Base-by-base conservation (phyloP, 2,113 vertebrate genomes). In the Prolemur simus region DNA sequence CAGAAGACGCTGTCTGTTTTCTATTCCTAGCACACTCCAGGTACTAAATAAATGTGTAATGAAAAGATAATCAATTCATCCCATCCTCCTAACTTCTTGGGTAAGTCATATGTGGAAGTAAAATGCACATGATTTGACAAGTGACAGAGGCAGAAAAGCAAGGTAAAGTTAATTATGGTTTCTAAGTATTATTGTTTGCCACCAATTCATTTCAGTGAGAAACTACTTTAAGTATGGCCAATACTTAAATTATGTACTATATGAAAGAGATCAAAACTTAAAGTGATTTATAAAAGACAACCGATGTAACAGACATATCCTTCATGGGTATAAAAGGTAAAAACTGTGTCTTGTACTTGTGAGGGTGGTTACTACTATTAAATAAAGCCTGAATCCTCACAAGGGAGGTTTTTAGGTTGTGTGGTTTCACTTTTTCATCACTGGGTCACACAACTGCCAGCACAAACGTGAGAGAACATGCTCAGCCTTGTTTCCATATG, bases 141-240 rank as follows among this genome's bases (percentile, higher is more conserved):
- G 34, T 45, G 76, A 90, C 74, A 89, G 34, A 96, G 68, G 58
- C 54, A 86, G 60, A 86, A 86, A 95, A 93, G 37, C 76, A 89
- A 74, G 32, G 66, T 60, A 37, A 89, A 78, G 8, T 87, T 66
- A 95, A 95, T 21, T 56, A 58, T 71, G 37, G 76, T 85, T 90
- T 63, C 73, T 27, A 87, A 68, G 42, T 56, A 71, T 34, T 18
- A 71, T 45, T 93, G 32, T 86, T 52, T 88, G 64, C n/a, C 17
- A 76, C 64, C 52, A 84, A 74, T 64, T 93, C 58, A 74, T 78
- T 45, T 91, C 66, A 74, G 42, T 81, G n/a, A 92, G 29, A 95
- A 91, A 69, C 21, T 94, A 64, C 29, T 85, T 63, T 56, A 29
- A 68, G 9, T 42, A 23, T 42, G 54, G 32, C 21, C 74, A 85